Conservation (phyloP, 2,113 vertebrate species). For the Octodon degus region DNA sequence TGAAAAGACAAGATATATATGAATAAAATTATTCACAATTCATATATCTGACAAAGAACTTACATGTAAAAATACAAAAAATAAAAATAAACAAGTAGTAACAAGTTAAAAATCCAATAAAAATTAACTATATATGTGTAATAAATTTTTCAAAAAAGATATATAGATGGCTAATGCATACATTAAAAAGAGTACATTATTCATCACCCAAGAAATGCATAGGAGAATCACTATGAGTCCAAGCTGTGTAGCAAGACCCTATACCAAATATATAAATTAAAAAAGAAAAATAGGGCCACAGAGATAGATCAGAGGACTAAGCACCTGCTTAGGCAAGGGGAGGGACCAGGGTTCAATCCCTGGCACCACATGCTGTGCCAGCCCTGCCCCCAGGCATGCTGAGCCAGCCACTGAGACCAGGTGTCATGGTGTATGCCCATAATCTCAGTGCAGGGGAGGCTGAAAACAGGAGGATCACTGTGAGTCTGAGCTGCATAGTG, state of each 20-base stretch:
- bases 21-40: constrained; percentile 24
- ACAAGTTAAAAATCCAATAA: constrained; percentile 10
- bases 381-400: no score
- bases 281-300: no score
- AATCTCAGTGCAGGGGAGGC: no score
- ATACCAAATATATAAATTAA: neutral
- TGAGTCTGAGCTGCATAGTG: no score
- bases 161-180: neutral
- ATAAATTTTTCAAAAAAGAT: constrained; percentile 30
- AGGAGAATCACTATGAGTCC: neutral
- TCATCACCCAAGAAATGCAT: neutral
- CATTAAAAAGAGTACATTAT: neutral
- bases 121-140: neutral
- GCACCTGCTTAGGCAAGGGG: no score
- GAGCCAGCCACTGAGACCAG: no score
- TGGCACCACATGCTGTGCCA: no score
- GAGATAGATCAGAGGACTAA: no score
- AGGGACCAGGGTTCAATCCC: no score
- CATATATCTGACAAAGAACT: neutral
- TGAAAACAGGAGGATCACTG: neutral
- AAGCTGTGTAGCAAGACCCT: no score
- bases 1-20: neutral
- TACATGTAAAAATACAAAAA: constrained; percentile 34
- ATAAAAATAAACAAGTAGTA: neutral
- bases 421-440: no score